These are phyloP conservation scores for Noctua janthe DNA, from an alignment of 2,888 invertebrate species.

Conservation along the genomic window DNA sequence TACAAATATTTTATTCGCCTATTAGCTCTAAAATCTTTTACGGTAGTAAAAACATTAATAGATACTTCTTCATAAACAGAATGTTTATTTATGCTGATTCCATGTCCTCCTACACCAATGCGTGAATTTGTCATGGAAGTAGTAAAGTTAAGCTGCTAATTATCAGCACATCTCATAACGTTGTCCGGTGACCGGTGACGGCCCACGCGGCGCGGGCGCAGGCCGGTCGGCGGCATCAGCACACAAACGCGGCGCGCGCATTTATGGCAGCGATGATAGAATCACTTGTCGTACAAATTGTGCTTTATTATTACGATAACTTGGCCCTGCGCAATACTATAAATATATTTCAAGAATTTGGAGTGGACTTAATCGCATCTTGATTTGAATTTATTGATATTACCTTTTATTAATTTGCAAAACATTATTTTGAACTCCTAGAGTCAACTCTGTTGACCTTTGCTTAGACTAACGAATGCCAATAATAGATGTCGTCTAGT, in stretches of 20 bases:
- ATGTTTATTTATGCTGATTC: slow-evolving; percentile 23
- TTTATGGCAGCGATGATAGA: slow-evolving; percentile 67
- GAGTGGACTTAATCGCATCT: slow-evolving; percentile 32
- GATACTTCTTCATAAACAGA: slow-evolving; percentile 20
- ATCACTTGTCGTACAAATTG: slow-evolving; percentile 66
- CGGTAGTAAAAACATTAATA: slow-evolving; percentile 16
- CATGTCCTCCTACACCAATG: slow-evolving; percentile 36
- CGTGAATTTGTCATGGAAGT: slow-evolving; percentile 51
- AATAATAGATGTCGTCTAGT: neutral
- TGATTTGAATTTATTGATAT: slow-evolving; percentile 54
- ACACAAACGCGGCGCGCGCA: slow-evolving; percentile 60
- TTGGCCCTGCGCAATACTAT: slow-evolving; percentile 39
- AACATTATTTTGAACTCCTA: slow-evolving; percentile 1
- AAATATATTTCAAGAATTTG: slow-evolving; percentile 51
- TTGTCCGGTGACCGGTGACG: slow-evolving; percentile 35
- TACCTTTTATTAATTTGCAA: slow-evolving; percentile 39
- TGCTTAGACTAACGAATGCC: slow-evolving; percentile 16
- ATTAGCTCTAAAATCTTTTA: neutral
- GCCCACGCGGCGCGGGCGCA: slow-evolving; percentile 57
- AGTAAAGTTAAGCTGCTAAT: slow-evolving; percentile 54
- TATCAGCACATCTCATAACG: slow-evolving; percentile 50
- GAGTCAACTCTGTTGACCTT: slow-evolving; percentile 5
- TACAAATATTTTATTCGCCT: neutral
- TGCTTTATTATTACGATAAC: slow-evolving; percentile 62
- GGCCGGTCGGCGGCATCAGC: slow-evolving; percentile 29